These are phyloP conservation scores for Drosophila arawakana DNA, from an alignment of 1,140 invertebrate genomes.

Conservation along the genomic window DNA sequence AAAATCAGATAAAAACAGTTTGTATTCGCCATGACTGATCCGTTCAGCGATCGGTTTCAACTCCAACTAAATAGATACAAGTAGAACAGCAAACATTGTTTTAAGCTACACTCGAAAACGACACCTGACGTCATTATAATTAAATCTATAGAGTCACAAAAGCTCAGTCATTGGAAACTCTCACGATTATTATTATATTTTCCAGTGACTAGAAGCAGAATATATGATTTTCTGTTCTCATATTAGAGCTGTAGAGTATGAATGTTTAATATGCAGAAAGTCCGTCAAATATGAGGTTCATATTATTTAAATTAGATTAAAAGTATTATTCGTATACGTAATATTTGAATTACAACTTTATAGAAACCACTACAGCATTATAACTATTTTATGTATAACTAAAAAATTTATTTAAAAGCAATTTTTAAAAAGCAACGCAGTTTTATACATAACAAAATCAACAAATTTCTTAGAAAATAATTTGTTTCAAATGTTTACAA, in stretches of 20 bases:
- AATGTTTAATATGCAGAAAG: too few relatives aligned
- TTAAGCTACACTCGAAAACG: background rate
- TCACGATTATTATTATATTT: constrained; percentile 23
- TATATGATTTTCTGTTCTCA: background rate
- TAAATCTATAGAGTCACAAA: constrained; percentile 36
- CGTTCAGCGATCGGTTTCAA: constrained; percentile 27
- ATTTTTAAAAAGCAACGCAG: too few relatives aligned
- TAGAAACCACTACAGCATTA: too few relatives aligned
- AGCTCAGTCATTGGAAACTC: constrained; percentile 42
- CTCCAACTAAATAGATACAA: constrained; percentile 33
- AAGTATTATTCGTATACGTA: too few relatives aligned
- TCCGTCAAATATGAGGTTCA: too few relatives aligned
- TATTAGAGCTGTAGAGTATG: background rate
- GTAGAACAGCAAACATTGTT: background rate
- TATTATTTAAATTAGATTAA: too few relatives aligned
- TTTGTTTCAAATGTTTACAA: background rate
- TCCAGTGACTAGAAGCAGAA: background rate
- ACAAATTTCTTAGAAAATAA: too few relatives aligned
- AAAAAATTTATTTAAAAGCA: too few relatives aligned
- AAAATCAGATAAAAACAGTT: constrained; percentile 2
- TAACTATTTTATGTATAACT: too few relatives aligned
- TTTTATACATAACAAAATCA: too few relatives aligned
- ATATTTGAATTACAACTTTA: too few relatives aligned
- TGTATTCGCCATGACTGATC: constrained; percentile 27
- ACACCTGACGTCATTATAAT: constrained; percentile 44